Evolutionary conservation across 2,113 vertebrate genomes (phyloP).

Genomic region (Pseudois nayaur): DNA sequence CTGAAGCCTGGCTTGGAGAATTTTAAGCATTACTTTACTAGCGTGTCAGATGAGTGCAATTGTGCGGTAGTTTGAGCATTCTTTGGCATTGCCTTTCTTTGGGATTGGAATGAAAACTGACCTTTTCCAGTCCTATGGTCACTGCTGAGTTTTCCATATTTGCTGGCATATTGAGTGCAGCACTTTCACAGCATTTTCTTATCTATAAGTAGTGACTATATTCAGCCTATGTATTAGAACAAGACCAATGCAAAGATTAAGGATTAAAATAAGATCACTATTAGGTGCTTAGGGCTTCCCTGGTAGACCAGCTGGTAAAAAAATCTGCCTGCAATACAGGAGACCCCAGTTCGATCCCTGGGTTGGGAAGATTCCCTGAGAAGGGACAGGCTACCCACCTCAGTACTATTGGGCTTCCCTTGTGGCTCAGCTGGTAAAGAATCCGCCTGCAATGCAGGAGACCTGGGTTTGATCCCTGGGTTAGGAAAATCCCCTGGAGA

Average conservation of each 20-base stretch:
- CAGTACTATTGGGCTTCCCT: not conserved
- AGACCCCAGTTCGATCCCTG: not conserved
- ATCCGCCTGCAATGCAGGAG: rapidly evolving
- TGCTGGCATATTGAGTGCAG: not conserved
- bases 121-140: not conserved
- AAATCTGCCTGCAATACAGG: not conserved
- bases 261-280: not conserved
- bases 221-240: not conserved
- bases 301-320: not conserved
- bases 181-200: not conserved
- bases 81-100: not conserved
- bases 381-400: not conserved
- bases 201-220: not conserved
- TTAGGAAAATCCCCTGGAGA: not conserved
- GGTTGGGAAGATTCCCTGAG: not conserved
- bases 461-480: not conserved
- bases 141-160: not conserved
- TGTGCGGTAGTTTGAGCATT: not conserved
- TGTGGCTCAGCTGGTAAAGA: not conserved
- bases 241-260: not conserved
- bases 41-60: not conserved
- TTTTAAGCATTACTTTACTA: not conserved
- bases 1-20: not conserved
- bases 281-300: not conserved
- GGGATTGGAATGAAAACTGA: not conserved